phyloP scores from a whole-genome alignment of 2,888 invertebrate genomes.

The Gymnocheta viridis region DNA sequence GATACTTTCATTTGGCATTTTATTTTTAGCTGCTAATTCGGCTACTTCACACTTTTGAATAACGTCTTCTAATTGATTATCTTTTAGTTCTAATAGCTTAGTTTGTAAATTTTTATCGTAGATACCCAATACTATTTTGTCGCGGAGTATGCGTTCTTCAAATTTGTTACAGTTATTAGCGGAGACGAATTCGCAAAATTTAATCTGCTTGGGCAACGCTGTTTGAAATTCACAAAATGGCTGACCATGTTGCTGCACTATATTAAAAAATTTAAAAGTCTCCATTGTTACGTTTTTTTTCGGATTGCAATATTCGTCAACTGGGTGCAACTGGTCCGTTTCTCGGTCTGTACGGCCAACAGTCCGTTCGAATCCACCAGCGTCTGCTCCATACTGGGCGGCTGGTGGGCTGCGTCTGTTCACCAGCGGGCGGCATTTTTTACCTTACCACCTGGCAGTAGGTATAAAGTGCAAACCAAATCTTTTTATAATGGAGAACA shows the following conservation, averaged over 20 bases:
- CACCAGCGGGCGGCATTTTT: too few relatives aligned
- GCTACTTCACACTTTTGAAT: neutral
- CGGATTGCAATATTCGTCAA: conserved; percentile 27
- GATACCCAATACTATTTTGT: conserved; percentile 23
- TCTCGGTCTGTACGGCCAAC: too few relatives aligned
- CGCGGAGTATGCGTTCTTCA: conserved; percentile 27
- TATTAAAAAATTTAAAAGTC: conserved; percentile 32
- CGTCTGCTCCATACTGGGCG: too few relatives aligned
- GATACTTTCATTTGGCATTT: neutral
- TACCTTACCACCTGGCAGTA: too few relatives aligned
- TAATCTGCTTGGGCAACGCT: conserved; percentile 29
- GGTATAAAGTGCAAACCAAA: too few relatives aligned
- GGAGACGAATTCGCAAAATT: conserved; percentile 30
- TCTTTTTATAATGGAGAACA: too few relatives aligned
- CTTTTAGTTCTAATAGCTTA: neutral
- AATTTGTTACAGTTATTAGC: neutral
- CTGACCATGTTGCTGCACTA: conserved; percentile 28
- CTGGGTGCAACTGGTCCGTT: too few relatives aligned
- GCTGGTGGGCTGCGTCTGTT: too few relatives aligned
- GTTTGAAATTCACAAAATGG: conserved; percentile 41
- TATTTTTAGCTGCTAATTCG: neutral
- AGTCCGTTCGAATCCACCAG: too few relatives aligned
- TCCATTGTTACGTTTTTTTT: conserved; percentile 29
- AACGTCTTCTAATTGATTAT: neutral
- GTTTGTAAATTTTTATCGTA: neutral